Evolutionary conservation across 2,888 invertebrate genomes (phyloP).

Genomic region (Parascotia fuliginaria): DNA sequence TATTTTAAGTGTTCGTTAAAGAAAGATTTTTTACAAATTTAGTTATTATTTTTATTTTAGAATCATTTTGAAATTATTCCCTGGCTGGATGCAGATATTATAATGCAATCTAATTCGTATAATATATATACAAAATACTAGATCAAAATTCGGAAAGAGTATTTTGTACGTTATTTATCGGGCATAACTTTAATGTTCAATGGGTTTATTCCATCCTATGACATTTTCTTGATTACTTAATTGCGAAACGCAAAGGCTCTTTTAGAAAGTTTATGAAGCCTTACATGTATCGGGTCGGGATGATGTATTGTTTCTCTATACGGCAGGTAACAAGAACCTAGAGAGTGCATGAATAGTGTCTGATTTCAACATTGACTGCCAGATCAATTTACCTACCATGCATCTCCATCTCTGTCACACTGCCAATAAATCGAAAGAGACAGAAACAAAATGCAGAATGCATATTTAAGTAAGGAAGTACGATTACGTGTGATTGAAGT

Average conservation of each 20-base stretch:
- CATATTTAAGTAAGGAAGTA: constrained; percentile 33
- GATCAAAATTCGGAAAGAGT: too few relatives aligned
- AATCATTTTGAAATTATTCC: too few relatives aligned
- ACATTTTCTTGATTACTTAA: background rate
- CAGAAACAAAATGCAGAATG: constrained; percentile 29
- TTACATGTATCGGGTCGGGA: constrained; percentile 51
- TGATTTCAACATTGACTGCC: constrained; percentile 51
- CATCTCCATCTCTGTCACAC: constrained; percentile 29
- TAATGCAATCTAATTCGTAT: too few relatives aligned
- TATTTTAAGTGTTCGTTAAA: background rate
- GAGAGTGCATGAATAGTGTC: constrained; percentile 46
- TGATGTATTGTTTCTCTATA: constrained; percentile 57
- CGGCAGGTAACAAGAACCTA: constrained; percentile 55
- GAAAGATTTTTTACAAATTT: background rate
- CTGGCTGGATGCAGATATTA: too few relatives aligned
- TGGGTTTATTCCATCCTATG: too few relatives aligned
- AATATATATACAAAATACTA: too few relatives aligned
- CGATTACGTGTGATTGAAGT: constrained; percentile 18
- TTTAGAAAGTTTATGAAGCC: constrained; percentile 49
- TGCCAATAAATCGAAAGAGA: constrained; percentile 24
- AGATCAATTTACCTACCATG: constrained; percentile 54
- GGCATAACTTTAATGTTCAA: too few relatives aligned
- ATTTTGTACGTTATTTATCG: too few relatives aligned
- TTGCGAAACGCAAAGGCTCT: background rate
- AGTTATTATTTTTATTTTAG: too few relatives aligned